Evolutionary conservation across 2,797 vertebrate species (phyloP).

Genomic region (Rhinatrema bivittatum): DNA sequence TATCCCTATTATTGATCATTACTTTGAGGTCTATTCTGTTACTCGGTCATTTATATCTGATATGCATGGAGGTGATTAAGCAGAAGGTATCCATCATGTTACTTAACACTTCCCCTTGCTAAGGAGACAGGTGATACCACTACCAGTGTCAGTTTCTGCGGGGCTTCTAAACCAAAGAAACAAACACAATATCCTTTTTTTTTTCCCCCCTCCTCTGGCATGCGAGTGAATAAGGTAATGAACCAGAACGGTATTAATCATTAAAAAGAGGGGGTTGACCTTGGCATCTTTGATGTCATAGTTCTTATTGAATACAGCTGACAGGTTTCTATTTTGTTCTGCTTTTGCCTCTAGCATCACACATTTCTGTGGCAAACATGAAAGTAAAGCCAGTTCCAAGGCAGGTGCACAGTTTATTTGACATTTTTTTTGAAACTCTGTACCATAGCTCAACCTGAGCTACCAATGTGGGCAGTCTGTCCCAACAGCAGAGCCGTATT

Average conservation of each 20-base stretch:
- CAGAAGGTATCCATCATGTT: conserved; percentile 19
- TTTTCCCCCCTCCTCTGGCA: neutral
- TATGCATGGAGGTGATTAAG: neutral
- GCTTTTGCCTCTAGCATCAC: conserved; percentile 6
- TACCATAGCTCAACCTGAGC: too few relatives aligned
- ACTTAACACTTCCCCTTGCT: conserved; percentile 32
- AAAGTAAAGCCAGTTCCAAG: conserved; percentile 10
- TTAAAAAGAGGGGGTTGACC: conserved; percentile 29
- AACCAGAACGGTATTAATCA: conserved; percentile 26
- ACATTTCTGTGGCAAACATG: neutral
- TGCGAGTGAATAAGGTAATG: conserved; percentile 1
- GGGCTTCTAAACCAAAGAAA: conserved; percentile 33
- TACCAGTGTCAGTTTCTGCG: conserved; percentile 37
- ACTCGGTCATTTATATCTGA: too few relatives aligned
- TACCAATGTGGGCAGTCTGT: too few relatives aligned
- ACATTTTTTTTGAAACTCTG: too few relatives aligned
- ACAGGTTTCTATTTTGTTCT: conserved; percentile 1
- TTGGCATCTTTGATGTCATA: conserved; percentile 9
- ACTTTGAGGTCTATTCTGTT: too few relatives aligned
- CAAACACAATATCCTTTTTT: neutral
- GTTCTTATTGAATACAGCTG: conserved; percentile 13
- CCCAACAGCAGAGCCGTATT: too few relatives aligned
- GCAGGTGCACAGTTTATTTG: conserved; percentile 2
- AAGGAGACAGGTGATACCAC: conserved; percentile 40
- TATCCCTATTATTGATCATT: too few relatives aligned